Evolutionary conservation across 2,888 invertebrate genomes (phyloP).

Genomic region (Strigamia maritima): DNA sequence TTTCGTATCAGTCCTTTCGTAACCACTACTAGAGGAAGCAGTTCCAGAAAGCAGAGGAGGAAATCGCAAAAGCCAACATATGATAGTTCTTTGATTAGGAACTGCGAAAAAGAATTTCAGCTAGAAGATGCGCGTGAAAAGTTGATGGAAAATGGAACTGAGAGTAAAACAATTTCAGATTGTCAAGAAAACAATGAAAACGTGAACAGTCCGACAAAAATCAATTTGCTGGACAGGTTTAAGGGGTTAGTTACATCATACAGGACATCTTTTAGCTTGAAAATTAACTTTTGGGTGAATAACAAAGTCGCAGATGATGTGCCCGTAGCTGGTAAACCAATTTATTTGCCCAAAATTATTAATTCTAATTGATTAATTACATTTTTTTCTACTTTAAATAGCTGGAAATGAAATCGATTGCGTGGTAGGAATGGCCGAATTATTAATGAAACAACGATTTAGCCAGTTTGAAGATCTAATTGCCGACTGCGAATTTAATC

Average conservation of each 20-base stretch:
- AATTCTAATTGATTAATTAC: too few relatives aligned
- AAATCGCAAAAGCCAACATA: neutral
- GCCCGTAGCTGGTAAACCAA: neutral
- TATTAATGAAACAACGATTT: slow-evolving; percentile 54
- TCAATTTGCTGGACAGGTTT: neutral
- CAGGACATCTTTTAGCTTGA: neutral
- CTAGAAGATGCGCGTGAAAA: neutral
- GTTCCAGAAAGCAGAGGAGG: neutral
- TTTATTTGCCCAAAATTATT: too few relatives aligned
- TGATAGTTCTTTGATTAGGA: too few relatives aligned
- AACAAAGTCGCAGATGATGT: neutral
- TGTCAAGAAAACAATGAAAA: neutral
- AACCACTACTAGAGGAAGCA: neutral
- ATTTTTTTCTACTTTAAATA: slow-evolving; percentile 44
- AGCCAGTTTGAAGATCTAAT: slow-evolving; percentile 54
- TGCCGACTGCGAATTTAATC: slow-evolving; percentile 53
- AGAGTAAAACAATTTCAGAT: neutral
- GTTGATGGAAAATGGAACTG: neutral
- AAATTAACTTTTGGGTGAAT: neutral
- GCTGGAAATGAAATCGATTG: slow-evolving; percentile 52
- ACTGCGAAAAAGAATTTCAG: too few relatives aligned
- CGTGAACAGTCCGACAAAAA: neutral
- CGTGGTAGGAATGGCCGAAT: slow-evolving; percentile 52
- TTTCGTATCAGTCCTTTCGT: neutral
- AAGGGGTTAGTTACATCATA: neutral